A percentile compares a stretch with the other conserved stretches of the same genome.
These are phyloP conservation scores for Heliconius eleuchia DNA, from an alignment of 1,140 invertebrate species.

Conservation along the genomic window DNA sequence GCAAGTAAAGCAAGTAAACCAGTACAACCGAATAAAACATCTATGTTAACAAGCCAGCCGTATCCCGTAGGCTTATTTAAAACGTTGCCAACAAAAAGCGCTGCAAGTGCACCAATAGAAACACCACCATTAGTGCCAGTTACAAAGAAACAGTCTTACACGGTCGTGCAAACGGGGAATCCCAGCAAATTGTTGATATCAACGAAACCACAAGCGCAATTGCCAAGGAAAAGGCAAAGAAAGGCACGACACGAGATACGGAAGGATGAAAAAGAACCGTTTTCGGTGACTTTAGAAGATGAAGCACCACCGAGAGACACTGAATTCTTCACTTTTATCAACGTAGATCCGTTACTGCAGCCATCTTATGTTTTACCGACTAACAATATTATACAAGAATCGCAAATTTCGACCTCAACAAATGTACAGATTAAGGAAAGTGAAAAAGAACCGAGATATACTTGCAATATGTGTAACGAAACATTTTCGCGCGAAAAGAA, in stretches of 20 bases:
- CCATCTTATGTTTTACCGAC: constrained; percentile 76
- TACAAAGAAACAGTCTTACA: constrained; percentile 72
- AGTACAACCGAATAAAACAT: neutral
- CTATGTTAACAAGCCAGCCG: constrained; percentile 40
- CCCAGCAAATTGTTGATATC: constrained; percentile 74
- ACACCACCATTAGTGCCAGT: constrained; percentile 53
- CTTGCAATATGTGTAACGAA: constrained; percentile 68
- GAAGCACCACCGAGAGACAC: constrained; percentile 52
- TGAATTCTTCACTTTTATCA: constrained; percentile 71
- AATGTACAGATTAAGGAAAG: constrained; percentile 46
- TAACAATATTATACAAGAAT: constrained; percentile 71
- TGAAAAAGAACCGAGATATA: constrained; percentile 51
- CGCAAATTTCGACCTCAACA: constrained; percentile 71
- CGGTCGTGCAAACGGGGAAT: constrained; percentile 70
- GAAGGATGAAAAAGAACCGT: constrained; percentile 49
- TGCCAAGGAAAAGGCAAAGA: constrained; percentile 52
- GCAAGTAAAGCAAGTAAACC: neutral
- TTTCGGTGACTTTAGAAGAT: constrained; percentile 59
- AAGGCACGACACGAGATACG: constrained; percentile 39
- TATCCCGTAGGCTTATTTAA: constrained; percentile 73
- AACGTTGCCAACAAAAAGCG: constrained; percentile 47
- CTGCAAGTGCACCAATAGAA: constrained; percentile 31
- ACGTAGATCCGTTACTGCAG: constrained; percentile 70
- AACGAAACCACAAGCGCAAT: constrained; percentile 56
- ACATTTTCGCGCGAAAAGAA: constrained; percentile 69